Conservation (phyloP, 1,140 invertebrate species). For the Panagrolaimus sp. region DNA sequence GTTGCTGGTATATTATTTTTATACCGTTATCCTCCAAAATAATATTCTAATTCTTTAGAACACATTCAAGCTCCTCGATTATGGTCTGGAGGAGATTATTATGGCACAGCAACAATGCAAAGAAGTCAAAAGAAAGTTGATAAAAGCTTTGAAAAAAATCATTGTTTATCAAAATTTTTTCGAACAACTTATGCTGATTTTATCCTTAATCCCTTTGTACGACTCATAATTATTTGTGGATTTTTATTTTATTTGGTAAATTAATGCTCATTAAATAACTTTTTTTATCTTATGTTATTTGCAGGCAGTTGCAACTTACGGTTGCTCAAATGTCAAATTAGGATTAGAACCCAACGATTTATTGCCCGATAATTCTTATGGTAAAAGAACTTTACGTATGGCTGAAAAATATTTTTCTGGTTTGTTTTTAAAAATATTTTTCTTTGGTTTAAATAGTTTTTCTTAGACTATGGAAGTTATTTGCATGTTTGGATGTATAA, state of each 20-base stretch:
- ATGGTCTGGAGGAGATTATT: constrained; percentile 11
- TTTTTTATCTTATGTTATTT: background rate
- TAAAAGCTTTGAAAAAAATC: constrained; percentile 42
- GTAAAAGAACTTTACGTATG: constrained; percentile 44
- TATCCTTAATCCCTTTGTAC: constrained; percentile 77
- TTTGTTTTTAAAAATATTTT: background rate
- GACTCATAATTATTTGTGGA: constrained; percentile 85
- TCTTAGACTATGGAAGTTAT: constrained; percentile 50
- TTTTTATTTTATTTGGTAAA: constrained; percentile 72
- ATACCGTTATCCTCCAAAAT: background rate
- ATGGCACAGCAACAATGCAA: constrained; percentile 5
- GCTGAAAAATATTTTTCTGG: constrained; percentile 55
- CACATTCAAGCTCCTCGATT: background rate
- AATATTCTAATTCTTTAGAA: background rate
- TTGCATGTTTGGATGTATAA: constrained; percentile 58
- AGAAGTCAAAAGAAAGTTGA: constrained; percentile 16
- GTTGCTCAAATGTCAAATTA: constrained; percentile 53
- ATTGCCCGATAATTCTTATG: constrained; percentile 58
- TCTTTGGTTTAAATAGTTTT: background rate
- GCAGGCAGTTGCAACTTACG: constrained; percentile 52
- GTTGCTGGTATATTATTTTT: background rate
- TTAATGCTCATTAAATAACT: constrained; percentile 45
- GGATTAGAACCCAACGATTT: constrained; percentile 59
- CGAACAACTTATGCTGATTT: constrained; percentile 75
- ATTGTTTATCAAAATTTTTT: constrained; percentile 69